Base-by-base conservation (phyloP, 2,113 vertebrate genomes). In the Perccottus glenii region DNA sequence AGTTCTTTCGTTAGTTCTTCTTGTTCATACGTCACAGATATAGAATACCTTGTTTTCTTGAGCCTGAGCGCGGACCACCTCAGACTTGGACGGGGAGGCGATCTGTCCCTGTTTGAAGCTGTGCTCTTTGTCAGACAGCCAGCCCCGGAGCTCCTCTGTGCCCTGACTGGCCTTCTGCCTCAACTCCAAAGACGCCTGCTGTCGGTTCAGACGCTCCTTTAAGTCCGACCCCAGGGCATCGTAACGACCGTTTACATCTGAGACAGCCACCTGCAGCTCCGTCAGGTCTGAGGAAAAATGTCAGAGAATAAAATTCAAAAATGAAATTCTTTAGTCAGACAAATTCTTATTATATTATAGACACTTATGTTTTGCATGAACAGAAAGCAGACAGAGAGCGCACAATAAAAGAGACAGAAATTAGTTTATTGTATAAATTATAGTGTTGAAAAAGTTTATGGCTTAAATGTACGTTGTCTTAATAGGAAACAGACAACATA, bases 11-110 rank as follows among this genome's bases (percentile, higher is more conserved):
- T 40, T 40, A 40, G 4, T 40, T 40, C 19, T 40, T 6, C 4
- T 40, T 40, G 8, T 1, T 40, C 4, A 3, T 5, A 40, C 8
- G 38, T 40, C 8, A 40, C 12, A 4, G 3, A 2, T 46, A 5
- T 4, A 14, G 32, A n/a, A 5, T 80, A 98, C 98, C 96, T 99
- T 98, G 91, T 98, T 98, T 88, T 96, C 94, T 75, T 95, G 93
- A 3, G 94, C 97, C 87, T 98, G 96, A 38, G 93, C 95, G 27
- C 90, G 94, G 44, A 97, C 87, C 0, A 92, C 92, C 85, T 98
- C 96, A 0, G 95, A 93, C 74, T 91, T 95, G 70, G 95, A 94
- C 58, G 96, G 96, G 0, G 96, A 96, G 87, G 93, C 68, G 50
- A 85, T 5, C 92, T 90, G 90, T 4, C 85, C 93, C 88, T 4